phyloP scores from a whole-genome alignment of 2,113 vertebrate species.

The Zosterops hypoxanthus region DNA sequence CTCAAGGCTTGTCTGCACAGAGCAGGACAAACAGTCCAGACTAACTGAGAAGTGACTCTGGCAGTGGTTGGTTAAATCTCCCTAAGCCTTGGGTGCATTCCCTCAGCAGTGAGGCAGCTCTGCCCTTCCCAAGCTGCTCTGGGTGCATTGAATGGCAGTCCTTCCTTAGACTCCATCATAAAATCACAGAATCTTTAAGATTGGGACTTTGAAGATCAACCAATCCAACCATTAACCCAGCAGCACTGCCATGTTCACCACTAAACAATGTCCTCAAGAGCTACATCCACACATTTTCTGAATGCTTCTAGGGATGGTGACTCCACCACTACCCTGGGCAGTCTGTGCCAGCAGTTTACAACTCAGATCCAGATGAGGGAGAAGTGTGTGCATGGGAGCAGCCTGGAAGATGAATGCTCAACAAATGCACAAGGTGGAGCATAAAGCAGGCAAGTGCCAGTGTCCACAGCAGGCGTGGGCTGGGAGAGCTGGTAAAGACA shows the following conservation, averaged over 20 bases:
- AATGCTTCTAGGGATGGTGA: neutral
- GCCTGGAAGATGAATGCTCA: neutral
- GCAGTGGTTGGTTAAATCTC: neutral
- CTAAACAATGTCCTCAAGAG: neutral
- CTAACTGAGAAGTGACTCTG: neutral
- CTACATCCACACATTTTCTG: neutral
- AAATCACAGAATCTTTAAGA: neutral
- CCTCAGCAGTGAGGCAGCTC: neutral
- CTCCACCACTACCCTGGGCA: neutral
- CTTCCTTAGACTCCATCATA: neutral
- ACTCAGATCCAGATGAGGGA: neutral
- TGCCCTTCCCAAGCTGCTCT: neutral
- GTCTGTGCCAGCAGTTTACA: neutral
- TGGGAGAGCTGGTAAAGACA: neutral
- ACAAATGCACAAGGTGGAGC: neutral
- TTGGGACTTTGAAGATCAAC: neutral
- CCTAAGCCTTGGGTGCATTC: neutral
- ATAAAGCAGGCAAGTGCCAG: accelerated
- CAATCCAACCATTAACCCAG: neutral
- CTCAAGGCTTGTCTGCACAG: accelerated
- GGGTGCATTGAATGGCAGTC: neutral
- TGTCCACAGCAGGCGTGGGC: neutral
- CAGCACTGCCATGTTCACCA: neutral
- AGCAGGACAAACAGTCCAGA: neutral
- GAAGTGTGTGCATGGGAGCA: neutral